Conservation (phyloP, 2,888 invertebrate species). For the Myopa tessellatipennis region DNA sequence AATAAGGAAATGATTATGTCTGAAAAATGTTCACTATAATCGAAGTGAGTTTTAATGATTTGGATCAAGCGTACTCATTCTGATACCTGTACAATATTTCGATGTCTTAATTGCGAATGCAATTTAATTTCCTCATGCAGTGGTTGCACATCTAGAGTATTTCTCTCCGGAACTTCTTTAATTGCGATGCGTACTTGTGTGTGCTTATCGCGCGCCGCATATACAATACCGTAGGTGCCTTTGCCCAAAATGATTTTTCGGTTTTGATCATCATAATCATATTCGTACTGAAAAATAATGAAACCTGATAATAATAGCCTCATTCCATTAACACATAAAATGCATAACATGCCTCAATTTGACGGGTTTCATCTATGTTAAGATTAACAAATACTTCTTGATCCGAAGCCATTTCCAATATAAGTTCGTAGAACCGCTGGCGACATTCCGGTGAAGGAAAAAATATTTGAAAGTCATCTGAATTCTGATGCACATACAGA, state of each 20-base stretch:
- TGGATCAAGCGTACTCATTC: too few species aligned
- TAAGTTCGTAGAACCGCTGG: constrained; percentile 84
- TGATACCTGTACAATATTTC: constrained; percentile 91
- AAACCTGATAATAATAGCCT: not conserved
- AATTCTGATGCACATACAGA: constrained; percentile 97
- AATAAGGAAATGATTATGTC: not conserved
- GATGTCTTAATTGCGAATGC: constrained; percentile 93
- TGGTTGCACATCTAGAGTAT: constrained; percentile 95
- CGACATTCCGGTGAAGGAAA: constrained; percentile 90
- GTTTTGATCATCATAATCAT: constrained; percentile 92
- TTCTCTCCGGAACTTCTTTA: constrained; percentile 97
- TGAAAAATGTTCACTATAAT: too few species aligned
- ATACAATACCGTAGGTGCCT: constrained; percentile 96
- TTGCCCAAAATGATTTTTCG: constrained; percentile 89
- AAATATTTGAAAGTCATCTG: constrained; percentile 98
- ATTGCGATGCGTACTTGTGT: constrained; percentile 96
- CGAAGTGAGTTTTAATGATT: too few species aligned
- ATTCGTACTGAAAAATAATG: constrained; percentile 79
- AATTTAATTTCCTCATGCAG: constrained; percentile 98
- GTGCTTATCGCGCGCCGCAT: constrained; percentile 91
- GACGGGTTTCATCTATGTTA: constrained; percentile 76
- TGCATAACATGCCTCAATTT: constrained; percentile 74
- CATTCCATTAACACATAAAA: not conserved
- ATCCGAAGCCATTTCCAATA: constrained; percentile 89
- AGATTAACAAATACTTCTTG: constrained; percentile 83